A percentile compares a stretch with the other conserved stretches of the same genome.
Evolutionary conservation across 2,888 invertebrate genomes (phyloP).

Genomic region (Lordiphosa fenestrarum): DNA sequence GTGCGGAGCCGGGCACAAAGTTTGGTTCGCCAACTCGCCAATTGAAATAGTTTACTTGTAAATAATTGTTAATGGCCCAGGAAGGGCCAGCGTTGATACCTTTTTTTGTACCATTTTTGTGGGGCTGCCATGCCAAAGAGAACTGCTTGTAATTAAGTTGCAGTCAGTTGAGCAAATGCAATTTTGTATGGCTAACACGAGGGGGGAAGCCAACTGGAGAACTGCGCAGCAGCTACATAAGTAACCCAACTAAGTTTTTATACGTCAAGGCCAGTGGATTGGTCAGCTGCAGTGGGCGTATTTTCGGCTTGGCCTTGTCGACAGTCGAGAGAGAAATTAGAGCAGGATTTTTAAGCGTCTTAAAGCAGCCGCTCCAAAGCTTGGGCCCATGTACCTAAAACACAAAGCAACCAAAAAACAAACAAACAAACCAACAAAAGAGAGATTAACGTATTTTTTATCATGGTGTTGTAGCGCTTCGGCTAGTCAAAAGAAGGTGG

Average conservation of each 20-base stretch:
- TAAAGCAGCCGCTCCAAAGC: slow-evolving; percentile 39
- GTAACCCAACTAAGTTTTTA: slow-evolving; percentile 28
- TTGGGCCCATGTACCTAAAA: slow-evolving; percentile 60
- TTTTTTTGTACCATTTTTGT: slow-evolving; percentile 20
- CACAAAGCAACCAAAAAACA: slow-evolving; percentile 24
- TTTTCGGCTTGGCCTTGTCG: slow-evolving; percentile 26
- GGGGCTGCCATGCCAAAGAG: slow-evolving; percentile 31
- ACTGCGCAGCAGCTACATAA: slow-evolving; percentile 6
- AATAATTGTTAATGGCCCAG: slow-evolving; percentile 46
- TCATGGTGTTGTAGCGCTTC: slow-evolving; percentile 67
- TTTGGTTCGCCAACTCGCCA: slow-evolving; percentile 49
- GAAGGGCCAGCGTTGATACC: slow-evolving; percentile 10
- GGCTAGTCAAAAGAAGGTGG: slow-evolving; percentile 35
- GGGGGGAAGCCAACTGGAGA: slow-evolving; percentile 6
- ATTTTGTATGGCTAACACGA: slow-evolving; percentile 57
- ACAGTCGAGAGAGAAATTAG: slow-evolving; percentile 25
- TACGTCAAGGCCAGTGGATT: slow-evolving; percentile 41
- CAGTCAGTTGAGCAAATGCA: slow-evolving; percentile 43
- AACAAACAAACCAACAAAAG: slow-evolving; percentile 15
- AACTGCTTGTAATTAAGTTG: slow-evolving; percentile 66
- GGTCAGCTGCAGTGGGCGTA: slow-evolving; percentile 15
- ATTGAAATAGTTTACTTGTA: slow-evolving; percentile 55
- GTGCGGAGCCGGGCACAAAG: slow-evolving; percentile 14
- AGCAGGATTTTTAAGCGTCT: slow-evolving; percentile 33
- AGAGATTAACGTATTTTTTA: slow-evolving; percentile 58